Conservation (phyloP, 64 coral and sea anemone genomes). For the Cladopsammia gracilis region DNA sequence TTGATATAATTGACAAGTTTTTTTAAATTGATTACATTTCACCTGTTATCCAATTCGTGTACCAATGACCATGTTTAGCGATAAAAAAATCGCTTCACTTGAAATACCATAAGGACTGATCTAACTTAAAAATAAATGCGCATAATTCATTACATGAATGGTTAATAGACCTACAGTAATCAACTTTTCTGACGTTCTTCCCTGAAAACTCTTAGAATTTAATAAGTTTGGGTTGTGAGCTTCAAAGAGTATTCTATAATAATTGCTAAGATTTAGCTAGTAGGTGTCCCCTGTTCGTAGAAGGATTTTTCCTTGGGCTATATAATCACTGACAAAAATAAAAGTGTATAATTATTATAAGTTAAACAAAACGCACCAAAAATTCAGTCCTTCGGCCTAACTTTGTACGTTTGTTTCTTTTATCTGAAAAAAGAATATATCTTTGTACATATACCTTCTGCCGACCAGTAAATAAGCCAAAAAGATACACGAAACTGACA, state of each 20-base stretch:
- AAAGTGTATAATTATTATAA: too few species aligned
- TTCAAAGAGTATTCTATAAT: too few species aligned
- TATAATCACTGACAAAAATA: too few species aligned
- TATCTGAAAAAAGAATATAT: not conserved
- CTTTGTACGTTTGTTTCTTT: not conserved
- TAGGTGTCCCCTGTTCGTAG: too few species aligned
- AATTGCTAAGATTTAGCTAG: too few species aligned
- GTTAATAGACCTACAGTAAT: not conserved
- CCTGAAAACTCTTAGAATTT: too few species aligned
- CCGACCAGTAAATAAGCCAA: not conserved
- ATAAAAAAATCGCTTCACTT: not conserved
- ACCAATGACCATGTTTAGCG: constrained; percentile 13
- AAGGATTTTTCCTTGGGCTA: too few species aligned
- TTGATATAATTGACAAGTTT: constrained; percentile 77
- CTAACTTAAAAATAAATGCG: not conserved
- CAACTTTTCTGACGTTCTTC: not conserved
- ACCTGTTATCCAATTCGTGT: constrained; percentile 71
- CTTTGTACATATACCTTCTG: not conserved
- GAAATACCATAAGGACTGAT: too few species aligned
- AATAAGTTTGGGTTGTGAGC: too few species aligned
- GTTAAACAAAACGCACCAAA: not conserved
- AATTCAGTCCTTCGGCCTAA: not conserved
- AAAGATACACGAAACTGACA: not conserved
- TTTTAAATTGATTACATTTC: constrained; percentile 74
- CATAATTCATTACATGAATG: not conserved